These are phyloP conservation scores for Sebastes schlegelii DNA, from an alignment of 2,113 vertebrate species.

Conservation along the genomic window DNA sequence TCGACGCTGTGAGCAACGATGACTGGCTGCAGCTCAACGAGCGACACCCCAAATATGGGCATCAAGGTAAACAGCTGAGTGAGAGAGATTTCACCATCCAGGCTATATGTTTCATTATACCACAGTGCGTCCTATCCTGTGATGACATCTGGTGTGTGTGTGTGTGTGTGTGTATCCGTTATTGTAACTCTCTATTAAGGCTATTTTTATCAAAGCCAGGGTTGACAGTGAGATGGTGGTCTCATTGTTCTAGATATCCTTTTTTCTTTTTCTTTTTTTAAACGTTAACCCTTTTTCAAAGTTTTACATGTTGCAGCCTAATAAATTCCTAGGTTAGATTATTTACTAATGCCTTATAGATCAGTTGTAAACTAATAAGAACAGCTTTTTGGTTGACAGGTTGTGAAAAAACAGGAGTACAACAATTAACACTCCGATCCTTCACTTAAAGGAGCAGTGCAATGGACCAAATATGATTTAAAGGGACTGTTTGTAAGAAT, in stretches of 20 bases:
- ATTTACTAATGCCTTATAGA: too few relatives aligned
- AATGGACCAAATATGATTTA: too few relatives aligned
- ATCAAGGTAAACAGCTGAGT: conserved; percentile 32
- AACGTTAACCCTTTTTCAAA: neutral
- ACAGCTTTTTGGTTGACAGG: neutral
- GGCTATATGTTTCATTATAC: neutral
- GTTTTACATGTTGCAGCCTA: too few relatives aligned
- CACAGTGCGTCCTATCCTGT: neutral
- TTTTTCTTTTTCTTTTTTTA: too few relatives aligned
- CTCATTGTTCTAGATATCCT: neutral
- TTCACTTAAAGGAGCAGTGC: too few relatives aligned
- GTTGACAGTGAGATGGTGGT: neutral
- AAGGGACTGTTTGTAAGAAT: too few relatives aligned
- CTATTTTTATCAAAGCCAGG: neutral
- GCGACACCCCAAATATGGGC: conserved; percentile 77
- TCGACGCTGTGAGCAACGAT: conserved; percentile 44
- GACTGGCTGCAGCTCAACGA: conserved; percentile 8
- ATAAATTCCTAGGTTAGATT: too few relatives aligned
- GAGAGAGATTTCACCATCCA: neutral
- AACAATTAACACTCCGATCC: neutral
- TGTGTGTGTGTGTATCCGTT: neutral
- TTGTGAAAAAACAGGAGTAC: neutral
- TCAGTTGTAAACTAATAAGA: neutral
- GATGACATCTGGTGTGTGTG: neutral
- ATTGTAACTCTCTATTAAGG: neutral